Percentiles rank a stretch among this genome's conserved stretches.
Conservation (phyloP, 2,888 invertebrate species). For the Unio delphinus region DNA sequence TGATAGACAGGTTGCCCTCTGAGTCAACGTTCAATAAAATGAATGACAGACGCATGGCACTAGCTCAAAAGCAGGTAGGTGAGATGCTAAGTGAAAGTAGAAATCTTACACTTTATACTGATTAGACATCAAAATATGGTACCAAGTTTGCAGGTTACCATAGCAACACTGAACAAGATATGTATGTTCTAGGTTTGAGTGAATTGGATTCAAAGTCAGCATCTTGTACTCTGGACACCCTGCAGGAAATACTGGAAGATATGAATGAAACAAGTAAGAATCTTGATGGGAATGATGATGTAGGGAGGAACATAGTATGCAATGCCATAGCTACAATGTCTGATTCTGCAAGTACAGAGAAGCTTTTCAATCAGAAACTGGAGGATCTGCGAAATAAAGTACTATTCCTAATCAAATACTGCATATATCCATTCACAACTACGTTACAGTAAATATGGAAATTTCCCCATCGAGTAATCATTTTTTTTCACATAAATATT, state of each 20-base stretch:
- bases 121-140: constrained; percentile 22
- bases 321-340: constrained; percentile 3
- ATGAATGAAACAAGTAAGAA: constrained; percentile 4
- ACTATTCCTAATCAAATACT: too few relatives aligned
- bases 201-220: constrained; percentile 13
- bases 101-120: constrained; percentile 11
- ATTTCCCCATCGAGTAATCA: too few relatives aligned
- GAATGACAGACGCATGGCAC: background rate
- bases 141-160: constrained; percentile 16
- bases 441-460: too few relatives aligned
- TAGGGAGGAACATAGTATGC: constrained; percentile 5
- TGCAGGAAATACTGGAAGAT: constrained; percentile 14
- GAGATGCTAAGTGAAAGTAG: constrained; percentile 1
- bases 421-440: too few relatives aligned
- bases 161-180: constrained; percentile 11
- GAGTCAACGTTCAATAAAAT: constrained; percentile 2
- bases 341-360: constrained; percentile 1
- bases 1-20: background rate
- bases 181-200: constrained; percentile 17
- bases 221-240: constrained; percentile 4
- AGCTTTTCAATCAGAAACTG: background rate
- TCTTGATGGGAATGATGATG: background rate
- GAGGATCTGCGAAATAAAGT: background rate
- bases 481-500: too few relatives aligned
- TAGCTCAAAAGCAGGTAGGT: constrained; percentile 3